Evolutionary conservation across 2,797 vertebrate species (phyloP).

Genomic region (Rhabdophis nuchalis): DNA sequence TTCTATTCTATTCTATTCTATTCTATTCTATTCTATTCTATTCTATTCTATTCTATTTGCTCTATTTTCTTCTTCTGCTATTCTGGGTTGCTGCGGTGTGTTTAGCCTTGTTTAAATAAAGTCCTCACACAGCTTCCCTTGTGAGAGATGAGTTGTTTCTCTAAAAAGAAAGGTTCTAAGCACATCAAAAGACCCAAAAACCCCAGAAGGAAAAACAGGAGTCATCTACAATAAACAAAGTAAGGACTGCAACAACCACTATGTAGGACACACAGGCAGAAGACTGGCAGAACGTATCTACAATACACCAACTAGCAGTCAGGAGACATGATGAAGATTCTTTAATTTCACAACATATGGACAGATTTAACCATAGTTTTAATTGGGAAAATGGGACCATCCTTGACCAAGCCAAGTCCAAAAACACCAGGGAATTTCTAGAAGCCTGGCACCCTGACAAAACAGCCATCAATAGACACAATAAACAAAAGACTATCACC

Average conservation of each 20-base stretch:
- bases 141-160: background rate
- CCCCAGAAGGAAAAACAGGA: background rate
- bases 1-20: no score
- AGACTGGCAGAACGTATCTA: background rate
- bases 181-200: background rate
- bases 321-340: background rate
- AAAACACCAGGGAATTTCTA: background rate
- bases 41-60: background rate
- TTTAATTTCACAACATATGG: background rate
- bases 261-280: background rate
- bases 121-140: background rate
- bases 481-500: background rate
- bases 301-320: background rate
- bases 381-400: background rate
- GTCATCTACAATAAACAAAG: background rate
- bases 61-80: background rate
- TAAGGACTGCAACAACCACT: background rate
- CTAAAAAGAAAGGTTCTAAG: background rate
- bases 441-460: background rate
- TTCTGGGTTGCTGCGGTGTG: background rate
- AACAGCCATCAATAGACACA: background rate
- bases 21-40: no score
- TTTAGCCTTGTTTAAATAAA: background rate
- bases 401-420: background rate
- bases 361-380: background rate